These are phyloP conservation scores for Frieseomelitta varia DNA, from an alignment of 1,140 invertebrate species.

Conservation along the genomic window DNA sequence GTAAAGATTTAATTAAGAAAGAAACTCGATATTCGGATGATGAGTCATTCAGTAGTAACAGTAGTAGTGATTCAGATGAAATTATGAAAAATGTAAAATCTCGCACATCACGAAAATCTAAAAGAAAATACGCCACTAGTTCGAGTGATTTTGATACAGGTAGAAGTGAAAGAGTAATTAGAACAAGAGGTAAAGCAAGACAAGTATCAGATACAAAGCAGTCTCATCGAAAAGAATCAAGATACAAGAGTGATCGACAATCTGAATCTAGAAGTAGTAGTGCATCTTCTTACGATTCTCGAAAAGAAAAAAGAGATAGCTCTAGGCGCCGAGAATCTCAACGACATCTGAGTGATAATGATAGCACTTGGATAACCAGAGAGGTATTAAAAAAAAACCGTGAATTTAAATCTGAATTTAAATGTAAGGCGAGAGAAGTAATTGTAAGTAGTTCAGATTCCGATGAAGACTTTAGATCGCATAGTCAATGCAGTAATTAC, in stretches of 20 bases:
- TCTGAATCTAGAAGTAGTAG: conserved; percentile 60
- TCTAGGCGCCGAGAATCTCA: conserved; percentile 30
- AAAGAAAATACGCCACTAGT: conserved; percentile 31
- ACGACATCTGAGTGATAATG: conserved; percentile 33
- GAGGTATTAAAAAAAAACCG: conserved; percentile 33
- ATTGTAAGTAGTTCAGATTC: conserved; percentile 33
- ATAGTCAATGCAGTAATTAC: conserved; percentile 59
- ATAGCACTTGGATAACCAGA: conserved; percentile 26
- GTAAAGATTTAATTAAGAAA: conserved; percentile 57
- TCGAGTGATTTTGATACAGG: conserved; percentile 19
- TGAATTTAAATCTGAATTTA: conserved; percentile 26
- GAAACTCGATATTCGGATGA: conserved; percentile 48
- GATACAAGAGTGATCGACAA: conserved; percentile 46
- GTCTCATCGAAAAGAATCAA: conserved; percentile 28
- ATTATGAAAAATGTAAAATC: conserved; percentile 29
- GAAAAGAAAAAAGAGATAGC: conserved; percentile 23
- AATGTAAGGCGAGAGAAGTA: conserved; percentile 24
- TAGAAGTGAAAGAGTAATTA: conserved; percentile 37
- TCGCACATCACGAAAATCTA: conserved; percentile 30
- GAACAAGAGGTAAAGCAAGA: conserved; percentile 35
- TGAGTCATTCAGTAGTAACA: conserved; percentile 38
- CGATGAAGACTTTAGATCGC: conserved; percentile 46
- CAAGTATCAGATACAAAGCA: neutral
- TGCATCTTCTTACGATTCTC: conserved; percentile 44
- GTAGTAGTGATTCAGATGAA: conserved; percentile 39